phyloP scores from a whole-genome alignment of 2,888 invertebrate species.

The Odontocerum albicorne region DNA sequence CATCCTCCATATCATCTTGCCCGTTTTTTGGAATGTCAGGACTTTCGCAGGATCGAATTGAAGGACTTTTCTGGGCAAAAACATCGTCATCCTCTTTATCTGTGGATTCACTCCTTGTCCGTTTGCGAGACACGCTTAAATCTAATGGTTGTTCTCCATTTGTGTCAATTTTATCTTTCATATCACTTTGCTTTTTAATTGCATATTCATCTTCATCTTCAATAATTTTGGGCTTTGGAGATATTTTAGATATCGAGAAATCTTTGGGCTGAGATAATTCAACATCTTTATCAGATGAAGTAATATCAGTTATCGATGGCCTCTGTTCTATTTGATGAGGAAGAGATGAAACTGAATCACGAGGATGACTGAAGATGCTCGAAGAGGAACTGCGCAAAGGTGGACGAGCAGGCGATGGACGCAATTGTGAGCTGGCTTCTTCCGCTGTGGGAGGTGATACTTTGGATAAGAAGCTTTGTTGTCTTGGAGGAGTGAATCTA shows the following conservation, averaged over 20 bases:
- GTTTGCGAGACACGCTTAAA: constrained; percentile 65
- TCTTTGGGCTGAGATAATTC: constrained; percentile 45
- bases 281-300: constrained; percentile 7
- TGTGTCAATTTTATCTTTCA: constrained; percentile 44
- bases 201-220: constrained; percentile 47
- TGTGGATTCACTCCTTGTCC: constrained; percentile 48
- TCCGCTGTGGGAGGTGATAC: constrained; percentile 69
- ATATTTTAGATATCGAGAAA: constrained; percentile 44
- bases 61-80: constrained; percentile 48
- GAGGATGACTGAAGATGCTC: constrained; percentile 40
- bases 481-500: constrained; percentile 59
- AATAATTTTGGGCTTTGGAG: constrained; percentile 34
- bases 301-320: constrained; percentile 1
- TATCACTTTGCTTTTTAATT: constrained; percentile 2
- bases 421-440: constrained; percentile 63
- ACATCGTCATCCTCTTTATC: constrained; percentile 50
- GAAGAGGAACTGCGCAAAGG: constrained; percentile 41
- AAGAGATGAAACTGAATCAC: constrained; percentile 40
- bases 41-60: constrained; percentile 53
- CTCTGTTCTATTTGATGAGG: not conserved
- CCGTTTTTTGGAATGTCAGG: constrained; percentile 46
- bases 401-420: constrained; percentile 68
- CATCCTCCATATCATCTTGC: constrained; percentile 42
- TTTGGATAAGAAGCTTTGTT: constrained; percentile 52
- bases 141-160: constrained; percentile 72